Base-by-base conservation (phyloP, 2,797 vertebrate species). In the Saxicola maurus region DNA sequence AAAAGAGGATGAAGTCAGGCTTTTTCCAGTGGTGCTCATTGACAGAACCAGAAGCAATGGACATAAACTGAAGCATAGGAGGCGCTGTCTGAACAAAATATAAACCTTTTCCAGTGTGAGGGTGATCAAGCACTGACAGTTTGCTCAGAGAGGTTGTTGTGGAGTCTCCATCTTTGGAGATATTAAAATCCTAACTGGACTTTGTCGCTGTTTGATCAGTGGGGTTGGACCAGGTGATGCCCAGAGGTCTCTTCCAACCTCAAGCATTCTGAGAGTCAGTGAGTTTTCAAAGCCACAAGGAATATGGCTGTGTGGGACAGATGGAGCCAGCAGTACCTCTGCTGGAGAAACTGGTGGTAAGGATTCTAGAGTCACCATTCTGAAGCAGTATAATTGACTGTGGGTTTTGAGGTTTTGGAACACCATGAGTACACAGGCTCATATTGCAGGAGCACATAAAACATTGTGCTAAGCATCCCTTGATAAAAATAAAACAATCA, bases 371-470 rank as follows among this genome's bases (percentile, higher is more conserved):
- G 76, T 95, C 82, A 82, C 61, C 31, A 46, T 86, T 94, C 81
- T 82, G 83, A 69, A 95, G 66, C 72, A 75, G 53, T 72, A 7
- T 57, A 56, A 91, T 71, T 87, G 68, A 66, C 74, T 56, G 68
- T 60, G 62, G 62, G 61, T 35, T 92, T 86, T 94, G 90, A 87
- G 88, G 72, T 82, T 94, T 96, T 95, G 80, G 88, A 95, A 85
- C 19, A 38, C 65, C 38, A n/a, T 33, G 12, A 89, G 25, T 82
- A 79, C 71, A 71, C 1, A 11, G 64, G 24, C 48, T 94, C 0
- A 1, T 68, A 73, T 78, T 91, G 66, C 89, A 80, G 40, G 49
- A 90, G 87, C 52, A 45, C 37, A 78, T 85, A 86, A 81, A 94
- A 83, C 46, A 52, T 18, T 82, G 46, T 1, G 1, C 40, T 75